Base-by-base conservation (phyloP, 2,797 vertebrate species). In the Triplophysa yarkandensis region DNA sequence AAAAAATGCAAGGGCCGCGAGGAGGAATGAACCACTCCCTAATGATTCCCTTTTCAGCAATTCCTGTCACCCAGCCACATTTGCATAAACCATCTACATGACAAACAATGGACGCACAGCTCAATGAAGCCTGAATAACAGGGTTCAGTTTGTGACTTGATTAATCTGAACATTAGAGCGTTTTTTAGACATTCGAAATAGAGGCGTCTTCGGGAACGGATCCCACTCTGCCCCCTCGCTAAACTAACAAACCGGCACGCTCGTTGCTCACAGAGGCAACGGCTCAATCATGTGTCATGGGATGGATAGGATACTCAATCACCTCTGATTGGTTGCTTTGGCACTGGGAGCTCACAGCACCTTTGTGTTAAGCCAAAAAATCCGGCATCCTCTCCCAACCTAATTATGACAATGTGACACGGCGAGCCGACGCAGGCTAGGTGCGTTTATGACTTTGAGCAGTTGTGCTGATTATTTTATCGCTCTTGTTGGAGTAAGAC, bases 101-200 rank as follows among this genome's bases (percentile, higher is more conserved):
- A 83, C 83, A 86, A 86, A 86, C 83, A 85, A 84, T 83, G 78
- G 82, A 81, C 74, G 54, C 79, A 80, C 82, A 83, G 83, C 78
- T 85, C 85, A 85, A 77, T 85, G 92, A 90, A 91, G 90, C 84
- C 81, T 88, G 88, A 92, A 92, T 90, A 88, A 87, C 83, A 88
- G 87, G 84, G 86, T 90, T 89, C 84, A 85, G 83, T 86, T 79
- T 67, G 30, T 68, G 72, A 77, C 72, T 82, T 86, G 83, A 86
- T 84, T 85, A 84, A 86, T 85, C 70, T 71, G 68, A 84, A 78
- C 78, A 84, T 81, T 84, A 86, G 63, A 72, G 83, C 21, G 75
- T 74, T 82, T 39, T 81, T 85, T 79, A 74, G 72, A 82, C 78
- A 79, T 76, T 63, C 48, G 36, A 17, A 62, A 79, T 71, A 71